Base-by-base conservation (phyloP, 2,113 vertebrate genomes). In the Vireo altiloquus region DNA sequence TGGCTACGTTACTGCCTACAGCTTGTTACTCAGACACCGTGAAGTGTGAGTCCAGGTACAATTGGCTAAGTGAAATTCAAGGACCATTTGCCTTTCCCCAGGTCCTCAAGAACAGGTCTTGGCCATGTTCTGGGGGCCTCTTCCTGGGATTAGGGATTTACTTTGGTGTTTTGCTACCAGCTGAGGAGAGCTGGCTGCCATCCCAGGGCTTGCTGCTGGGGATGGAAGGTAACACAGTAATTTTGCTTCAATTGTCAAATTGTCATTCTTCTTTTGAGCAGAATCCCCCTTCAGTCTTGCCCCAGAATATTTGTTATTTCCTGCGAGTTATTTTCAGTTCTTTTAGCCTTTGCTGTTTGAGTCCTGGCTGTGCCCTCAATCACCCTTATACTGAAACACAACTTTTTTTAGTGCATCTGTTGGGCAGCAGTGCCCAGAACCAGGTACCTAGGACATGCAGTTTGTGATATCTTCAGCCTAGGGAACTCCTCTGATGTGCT, bases 1-100 rank as follows among this genome's bases (percentile, higher is more conserved):
- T 39, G 52, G 9, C 59, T 53, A 28, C 0, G 0, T 37, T 60
- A 25, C 10, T 50, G 6, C 47, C 61, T 49, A 1, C 17, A 39
- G 33, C 15, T 2, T 7, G 2, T 11, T 13, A 11, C 27, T 14
- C 42, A 46, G 27, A 15, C 7, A 2, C 52, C 79, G 53, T 11
- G 2, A 80, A 7, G 11, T 10, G 9, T 10, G 15, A 68, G 50
- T 15, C 28, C 31, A 15, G 30, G 11, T 35, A 24, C 25, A 83
- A 2, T 0, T 11, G 18, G 15, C 28, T 18, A 28, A 44, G 60
- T n/a, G 80, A 46, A 72, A n/a, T 16, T 52, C 24, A 68, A 49
- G 70, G 31, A 11, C 13, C 0, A 0, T 30, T 52, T 89, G 16
- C 17, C 6, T 69, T 59, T 11, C 33, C 11, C 4, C 8, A 1